phyloP scores from a whole-genome alignment of 53 echinoderm and acorn worm species.

The Mesocentrotus franciscanus region DNA sequence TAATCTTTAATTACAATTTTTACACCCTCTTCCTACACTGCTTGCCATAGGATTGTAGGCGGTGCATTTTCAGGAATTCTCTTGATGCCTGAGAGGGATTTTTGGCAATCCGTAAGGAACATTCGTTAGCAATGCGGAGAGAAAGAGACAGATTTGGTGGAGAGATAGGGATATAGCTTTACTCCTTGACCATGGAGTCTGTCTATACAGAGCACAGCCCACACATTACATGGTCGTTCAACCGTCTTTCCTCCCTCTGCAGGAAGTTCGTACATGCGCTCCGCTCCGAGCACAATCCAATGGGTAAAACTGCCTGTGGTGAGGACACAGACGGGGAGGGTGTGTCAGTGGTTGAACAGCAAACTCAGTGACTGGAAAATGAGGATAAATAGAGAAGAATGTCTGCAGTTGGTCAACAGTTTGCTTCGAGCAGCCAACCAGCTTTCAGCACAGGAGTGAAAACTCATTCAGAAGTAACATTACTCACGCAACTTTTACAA shows the following conservation, averaged over 20 bases:
- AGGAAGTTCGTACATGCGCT: constrained; percentile 8
- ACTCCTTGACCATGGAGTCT: constrained; percentile 38
- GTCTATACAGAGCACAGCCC: constrained; percentile 20
- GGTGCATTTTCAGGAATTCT: neutral
- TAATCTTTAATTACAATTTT: neutral
- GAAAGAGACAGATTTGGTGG: constrained; percentile 36
- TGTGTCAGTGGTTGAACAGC: constrained; percentile 13
- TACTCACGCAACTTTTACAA: constrained; percentile 10
- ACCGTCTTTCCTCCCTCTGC: constrained; percentile 26
- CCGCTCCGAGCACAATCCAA: neutral
- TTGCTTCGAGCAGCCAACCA: constrained; percentile 60
- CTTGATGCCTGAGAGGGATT: constrained; percentile 17
- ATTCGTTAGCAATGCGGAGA: neutral
- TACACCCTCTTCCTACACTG: constrained; percentile 16
- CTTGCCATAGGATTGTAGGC: constrained; percentile 6
- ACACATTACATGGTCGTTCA: constrained; percentile 15
- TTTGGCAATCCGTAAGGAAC: constrained; percentile 33
- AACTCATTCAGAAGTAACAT: constrained; percentile 9
- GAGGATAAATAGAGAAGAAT: constrained; percentile 48
- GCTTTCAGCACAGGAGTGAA: constrained; percentile 5
- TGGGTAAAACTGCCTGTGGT: neutral
- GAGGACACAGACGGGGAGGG: constrained; percentile 48
- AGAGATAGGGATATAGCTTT: constrained; percentile 33
- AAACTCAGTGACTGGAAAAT: constrained; percentile 29
- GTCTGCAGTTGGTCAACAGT: constrained; percentile 67